phyloP scores from a whole-genome alignment of 35 echinoderm and acorn worm species.

The Ophioderma brevispina region DNA sequence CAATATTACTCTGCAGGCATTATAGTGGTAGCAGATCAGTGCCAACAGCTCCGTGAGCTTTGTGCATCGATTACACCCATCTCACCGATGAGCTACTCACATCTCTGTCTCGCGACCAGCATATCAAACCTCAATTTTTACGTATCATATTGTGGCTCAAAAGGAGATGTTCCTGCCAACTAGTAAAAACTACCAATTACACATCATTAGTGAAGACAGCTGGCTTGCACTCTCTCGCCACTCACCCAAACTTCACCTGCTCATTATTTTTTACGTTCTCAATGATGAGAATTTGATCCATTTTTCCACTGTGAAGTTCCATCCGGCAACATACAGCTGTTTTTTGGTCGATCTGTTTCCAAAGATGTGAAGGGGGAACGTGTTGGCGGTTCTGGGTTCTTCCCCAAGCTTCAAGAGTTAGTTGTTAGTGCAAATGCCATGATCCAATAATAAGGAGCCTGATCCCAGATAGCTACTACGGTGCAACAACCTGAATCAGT shows the following conservation, averaged over 20 bases:
- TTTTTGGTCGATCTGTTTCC: constrained; percentile 77
- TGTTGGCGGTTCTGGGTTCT: constrained; percentile 41
- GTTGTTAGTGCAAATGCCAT: constrained; percentile 73
- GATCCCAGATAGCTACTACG: constrained; percentile 63
- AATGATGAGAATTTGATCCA: constrained; percentile 49
- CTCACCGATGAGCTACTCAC: constrained; percentile 75
- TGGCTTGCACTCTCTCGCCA: constrained; percentile 71
- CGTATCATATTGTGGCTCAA: constrained; percentile 49
- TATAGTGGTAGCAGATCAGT: constrained; percentile 71
- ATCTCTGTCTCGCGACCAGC: constrained; percentile 65
- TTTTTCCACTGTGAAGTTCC: constrained; percentile 71
- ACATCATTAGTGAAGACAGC: constrained; percentile 64
- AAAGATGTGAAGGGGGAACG: constrained; percentile 54
- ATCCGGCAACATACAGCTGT: constrained; percentile 51
- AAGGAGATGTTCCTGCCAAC: constrained; percentile 15
- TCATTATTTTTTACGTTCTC: constrained; percentile 77
- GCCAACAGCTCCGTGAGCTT: constrained; percentile 69
- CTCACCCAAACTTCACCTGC: constrained; percentile 56
- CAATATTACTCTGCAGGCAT: constrained; percentile 54
- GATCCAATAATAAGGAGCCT: constrained; percentile 62
- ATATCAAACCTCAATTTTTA: constrained; percentile 71
- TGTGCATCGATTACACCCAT: constrained; percentile 75
- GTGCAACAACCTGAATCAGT: constrained; percentile 67
- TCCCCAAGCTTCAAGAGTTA: constrained; percentile 68
- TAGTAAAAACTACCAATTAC: background rate